Base-by-base conservation (phyloP, 1,140 invertebrate genomes). In the Cotesia vestalis region DNA sequence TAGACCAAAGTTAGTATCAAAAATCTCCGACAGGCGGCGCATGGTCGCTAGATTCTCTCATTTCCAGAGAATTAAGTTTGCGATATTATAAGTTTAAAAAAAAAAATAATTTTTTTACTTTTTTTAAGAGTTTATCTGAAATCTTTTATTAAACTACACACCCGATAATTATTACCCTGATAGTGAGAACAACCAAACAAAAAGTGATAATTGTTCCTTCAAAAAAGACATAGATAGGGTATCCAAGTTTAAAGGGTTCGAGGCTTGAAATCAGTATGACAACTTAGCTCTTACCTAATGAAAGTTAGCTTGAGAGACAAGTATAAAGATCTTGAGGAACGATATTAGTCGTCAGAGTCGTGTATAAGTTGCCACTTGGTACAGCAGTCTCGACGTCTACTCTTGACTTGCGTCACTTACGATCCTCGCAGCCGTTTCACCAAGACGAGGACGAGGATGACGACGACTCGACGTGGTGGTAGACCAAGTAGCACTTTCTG, bases 221-320 rank as follows among this genome's bases (percentile, higher is more conserved):
- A 6, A 46, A 46, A 46, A 46, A 1, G 40, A 46, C 38, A 40
- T 8, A 46, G 40, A 46, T 46, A 46, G 6, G 6, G 5, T 46
- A 46, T 46, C 40, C 57, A 59, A 59, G 17, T 59, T 20, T 55
- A 67, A 67, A 55, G 46, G 46, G 17, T 55, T 53, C 20, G 34
- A n/a, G 17, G 38, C 11, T 9, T 46, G 40, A 36, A 36, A 67
- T 67, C 46, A 53, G 51, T 36, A 52, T 46, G 66, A 67, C 66
- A 67, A 67, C 66, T 67, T 67, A 55, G 66, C 66, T 67, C 52
- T 67, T 67, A 40, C 40, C 34, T 62, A 67, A 67, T 67, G 66
- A 67, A 67, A 67, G 51, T 67, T 67, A 17, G 51, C 12, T 27
- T 20, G 11, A 51, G 40, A 51, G 20, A 67, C 66, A 34, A 55